Evolutionary conservation across 2,113 vertebrate genomes (phyloP).

Genomic region (Gymnocephalus cernua): DNA sequence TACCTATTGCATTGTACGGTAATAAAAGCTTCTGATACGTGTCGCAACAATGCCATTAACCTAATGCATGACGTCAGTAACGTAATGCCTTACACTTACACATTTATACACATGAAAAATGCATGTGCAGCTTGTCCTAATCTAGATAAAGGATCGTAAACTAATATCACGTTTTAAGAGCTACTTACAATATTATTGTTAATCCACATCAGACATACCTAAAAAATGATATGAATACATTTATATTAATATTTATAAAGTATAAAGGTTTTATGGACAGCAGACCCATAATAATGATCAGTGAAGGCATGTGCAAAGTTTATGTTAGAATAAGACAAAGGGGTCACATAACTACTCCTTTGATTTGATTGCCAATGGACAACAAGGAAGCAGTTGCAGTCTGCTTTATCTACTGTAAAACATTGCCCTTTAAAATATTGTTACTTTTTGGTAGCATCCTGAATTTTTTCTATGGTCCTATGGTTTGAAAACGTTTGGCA

Average conservation of each 20-base stretch:
- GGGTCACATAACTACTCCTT: conserved; percentile 12
- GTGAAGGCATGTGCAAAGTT: conserved; percentile 43
- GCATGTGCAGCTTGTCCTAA: conserved; percentile 52
- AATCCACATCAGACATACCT: conserved; percentile 48
- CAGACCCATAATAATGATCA: conserved; percentile 48
- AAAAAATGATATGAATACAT: conserved; percentile 53
- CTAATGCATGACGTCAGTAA: conserved; percentile 80
- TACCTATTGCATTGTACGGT: conserved; percentile 60
- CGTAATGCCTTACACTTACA: conserved; percentile 69
- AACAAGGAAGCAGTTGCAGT: conserved; percentile 20
- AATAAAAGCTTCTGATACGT: conserved; percentile 71
- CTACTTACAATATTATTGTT: conserved; percentile 67
- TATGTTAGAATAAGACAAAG: conserved; percentile 43
- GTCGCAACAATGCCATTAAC: conserved; percentile 79
- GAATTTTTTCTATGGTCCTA: conserved; percentile 4
- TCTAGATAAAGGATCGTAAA: conserved; percentile 73
- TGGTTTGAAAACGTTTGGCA: conserved; percentile 40
- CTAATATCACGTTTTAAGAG: conserved; percentile 73
- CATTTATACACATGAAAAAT: conserved; percentile 72
- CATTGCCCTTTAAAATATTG: conserved; percentile 18
- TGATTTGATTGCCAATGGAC: conserved; percentile 28
- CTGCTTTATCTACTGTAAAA: conserved; percentile 8
- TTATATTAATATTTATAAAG: conserved; percentile 68
- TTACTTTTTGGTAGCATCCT: conserved; percentile 13
- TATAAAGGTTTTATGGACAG: conserved; percentile 57